Evolutionary conservation across 2,797 vertebrate species (phyloP).

Genomic region (Muraenolepis orangiensis): DNA sequence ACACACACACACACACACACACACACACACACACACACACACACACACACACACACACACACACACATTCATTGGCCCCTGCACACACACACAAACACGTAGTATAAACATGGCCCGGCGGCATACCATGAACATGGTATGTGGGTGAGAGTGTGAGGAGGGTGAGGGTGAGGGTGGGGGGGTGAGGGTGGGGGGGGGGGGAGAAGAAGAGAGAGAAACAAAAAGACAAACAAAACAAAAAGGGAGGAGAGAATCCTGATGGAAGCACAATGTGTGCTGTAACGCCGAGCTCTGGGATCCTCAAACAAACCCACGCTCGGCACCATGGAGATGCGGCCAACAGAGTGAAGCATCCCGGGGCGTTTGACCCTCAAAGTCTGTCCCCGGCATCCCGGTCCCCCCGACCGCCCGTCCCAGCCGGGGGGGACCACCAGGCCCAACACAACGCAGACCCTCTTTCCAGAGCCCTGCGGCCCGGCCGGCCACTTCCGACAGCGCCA

Average conservation of each 20-base stretch:
- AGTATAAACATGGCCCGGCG: neutral
- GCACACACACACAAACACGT: slow-evolving; percentile 1
- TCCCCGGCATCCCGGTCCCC: slow-evolving; percentile 76
- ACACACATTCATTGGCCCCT: neutral
- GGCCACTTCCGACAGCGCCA: slow-evolving; percentile 77
- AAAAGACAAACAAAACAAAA: slow-evolving; percentile 24
- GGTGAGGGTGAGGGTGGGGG: slow-evolving; percentile 22
- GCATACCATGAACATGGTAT: slow-evolving; percentile 22
- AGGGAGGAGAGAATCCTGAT: slow-evolving; percentile 58
- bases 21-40: slow-evolving; percentile 12
- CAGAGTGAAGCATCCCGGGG: slow-evolving; percentile 80
- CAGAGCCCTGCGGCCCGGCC: slow-evolving; percentile 71
- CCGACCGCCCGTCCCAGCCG: slow-evolving; percentile 80
- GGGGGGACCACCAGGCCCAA: slow-evolving; percentile 76
- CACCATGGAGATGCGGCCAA: slow-evolving; percentile 84
- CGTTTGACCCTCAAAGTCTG: slow-evolving; percentile 81
- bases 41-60: slow-evolving; percentile 19
- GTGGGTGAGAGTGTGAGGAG: slow-evolving; percentile 23
- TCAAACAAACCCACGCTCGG: slow-evolving; percentile 85
- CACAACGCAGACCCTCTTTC: slow-evolving; percentile 84
- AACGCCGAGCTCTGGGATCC: slow-evolving; percentile 87
- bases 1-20: neutral
- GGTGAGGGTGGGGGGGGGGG: slow-evolving; percentile 13
- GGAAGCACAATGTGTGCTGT: slow-evolving; percentile 74
- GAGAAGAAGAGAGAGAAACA: slow-evolving; percentile 22